Evolutionary conservation across 2,888 invertebrate species (phyloP), one percentile per base, ranked within the genome.

Genomic region (Molorchus minor): DNA sequence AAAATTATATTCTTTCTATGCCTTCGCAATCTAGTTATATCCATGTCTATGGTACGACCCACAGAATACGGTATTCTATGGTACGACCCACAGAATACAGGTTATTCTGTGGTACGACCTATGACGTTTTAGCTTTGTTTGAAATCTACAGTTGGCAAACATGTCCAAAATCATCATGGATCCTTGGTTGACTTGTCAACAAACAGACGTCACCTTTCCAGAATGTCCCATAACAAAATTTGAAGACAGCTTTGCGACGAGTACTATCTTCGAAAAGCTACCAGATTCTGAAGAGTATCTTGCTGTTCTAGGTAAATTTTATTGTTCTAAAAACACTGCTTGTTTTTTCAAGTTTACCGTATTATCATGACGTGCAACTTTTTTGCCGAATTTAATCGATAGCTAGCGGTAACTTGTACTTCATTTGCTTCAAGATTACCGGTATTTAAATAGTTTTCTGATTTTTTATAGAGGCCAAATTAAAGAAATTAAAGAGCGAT

Each of bases 401-500:
- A 3, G 8, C 8, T 25, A 3, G 4, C 25, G 8, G 5, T 5
- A 25, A 5, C 25, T 8, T 25, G 8, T 5, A 5, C 4, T 5
- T 25, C 25, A 5, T 25, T 8, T 5, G 25, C 4, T 5, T 4
- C 25, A 8, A 25, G 8, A 25, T 8, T 25, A 4, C 25, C 25
- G 3, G 12, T 25, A 4, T 19, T 17, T 2, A 8, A 10, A 19
- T 41, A 44, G 7, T 30, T 41, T 29, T 36, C 30, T 56, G n/a
- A 62, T 65, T 47, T 60, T 59, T 78, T 79, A 17, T 70, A 83
- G 83, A 78, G 80, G 82, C 70, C 43, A 84, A 83, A 76, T 70
- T 85, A 43, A 73, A 76, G 49, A 82, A 82, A 72, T 75, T 85
- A 4, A 83, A 82, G 68, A 80, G 81, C 56, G 81, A 83, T 54